Base-by-base conservation (phyloP, 2,888 invertebrate genomes). In the Griposia aprilina region DNA sequence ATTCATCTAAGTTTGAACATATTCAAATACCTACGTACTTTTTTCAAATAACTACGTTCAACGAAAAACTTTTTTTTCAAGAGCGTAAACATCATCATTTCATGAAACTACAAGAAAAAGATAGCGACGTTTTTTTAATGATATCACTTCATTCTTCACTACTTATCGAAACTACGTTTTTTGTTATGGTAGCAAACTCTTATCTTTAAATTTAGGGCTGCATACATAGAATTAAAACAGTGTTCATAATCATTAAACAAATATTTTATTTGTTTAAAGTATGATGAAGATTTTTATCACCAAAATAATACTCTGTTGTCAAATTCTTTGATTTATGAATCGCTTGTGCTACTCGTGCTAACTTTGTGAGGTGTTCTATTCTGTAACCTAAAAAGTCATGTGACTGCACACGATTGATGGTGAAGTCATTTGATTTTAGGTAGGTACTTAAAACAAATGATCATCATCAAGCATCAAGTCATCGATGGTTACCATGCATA, bases 181-280 rank as follows among this genome's bases (percentile, higher is more conserved):
- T 74, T 76, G 55, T 84, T 84, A 65, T 78, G 63, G 63, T 76
- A 74, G 67, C 63, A 7, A 62, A 13, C 2, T 70, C 63, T 83
- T 86, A 81, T 81, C 86, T 66, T 72, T 41, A 20, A 78, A 78
- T 78, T 75, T 78, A 71, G 69, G 76, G 63, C 76, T 79, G 73
- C 67, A 74, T 76, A 85, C 48, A 75, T 50, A 65, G 67, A 57
- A 76, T 84, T 85, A 70, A 63, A 83, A 74, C 13, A 17, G 52
- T 59, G 50, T 73, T 70, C 45, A 36, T 63, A 65, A 86, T 86
- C 81, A 84, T 52, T 78, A 48, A 63, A 68, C 50, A 84, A 86
- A 86, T 86, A 86, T 86, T 85, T 60, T 74, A 69, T 55, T 66
- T 76, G 60, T 69, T 77, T 71, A 74, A 72, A 48, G 63, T 13